phyloP scores from a whole-genome alignment of 1,140 invertebrate genomes.

The Brachionus angularis region DNA sequence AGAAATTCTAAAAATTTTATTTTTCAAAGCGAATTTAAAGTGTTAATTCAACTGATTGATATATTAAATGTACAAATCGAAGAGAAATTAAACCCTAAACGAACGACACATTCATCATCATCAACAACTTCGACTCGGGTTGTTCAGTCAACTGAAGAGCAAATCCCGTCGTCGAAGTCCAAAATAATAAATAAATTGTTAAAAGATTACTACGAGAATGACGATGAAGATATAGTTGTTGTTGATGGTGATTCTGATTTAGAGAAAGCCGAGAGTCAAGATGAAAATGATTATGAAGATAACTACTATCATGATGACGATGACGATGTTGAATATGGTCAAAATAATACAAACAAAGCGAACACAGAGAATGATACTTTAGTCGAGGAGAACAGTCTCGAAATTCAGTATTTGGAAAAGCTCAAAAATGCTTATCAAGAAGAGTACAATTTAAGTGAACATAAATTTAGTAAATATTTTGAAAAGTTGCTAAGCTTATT shows the following conservation, averaged over 20 bases:
- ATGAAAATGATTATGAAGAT: too few species aligned
- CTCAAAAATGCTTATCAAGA: slow-evolving; percentile 17
- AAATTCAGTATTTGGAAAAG: slow-evolving; percentile 12
- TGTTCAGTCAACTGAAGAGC: too few species aligned
- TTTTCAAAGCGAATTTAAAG: not conserved
- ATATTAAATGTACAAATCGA: slow-evolving; percentile 2
- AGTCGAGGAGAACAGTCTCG: not conserved
- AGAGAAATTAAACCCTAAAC: not conserved
- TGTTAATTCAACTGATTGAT: slow-evolving; percentile 13
- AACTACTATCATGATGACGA: slow-evolving; percentile 38
- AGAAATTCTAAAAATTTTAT: too few species aligned
- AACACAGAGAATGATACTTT: not conserved
- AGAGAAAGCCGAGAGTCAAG: slow-evolving; percentile 30
- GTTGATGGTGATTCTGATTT: slow-evolving; percentile 13
- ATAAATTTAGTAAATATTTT: not conserved
- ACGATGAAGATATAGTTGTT: slow-evolving; percentile 29
- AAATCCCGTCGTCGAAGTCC: too few species aligned
- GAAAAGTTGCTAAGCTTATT: slow-evolving; percentile 5
- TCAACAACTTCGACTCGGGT: not conserved
- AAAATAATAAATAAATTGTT: not conserved
- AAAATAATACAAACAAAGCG: not conserved
- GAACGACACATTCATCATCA: not conserved
- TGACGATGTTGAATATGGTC: slow-evolving; percentile 29
- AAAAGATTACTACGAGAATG: slow-evolving; percentile 29
- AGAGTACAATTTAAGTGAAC: not conserved